phyloP scores from a whole-genome alignment of 2,797 vertebrate genomes.

The Neosalanx taihuensis region DNA sequence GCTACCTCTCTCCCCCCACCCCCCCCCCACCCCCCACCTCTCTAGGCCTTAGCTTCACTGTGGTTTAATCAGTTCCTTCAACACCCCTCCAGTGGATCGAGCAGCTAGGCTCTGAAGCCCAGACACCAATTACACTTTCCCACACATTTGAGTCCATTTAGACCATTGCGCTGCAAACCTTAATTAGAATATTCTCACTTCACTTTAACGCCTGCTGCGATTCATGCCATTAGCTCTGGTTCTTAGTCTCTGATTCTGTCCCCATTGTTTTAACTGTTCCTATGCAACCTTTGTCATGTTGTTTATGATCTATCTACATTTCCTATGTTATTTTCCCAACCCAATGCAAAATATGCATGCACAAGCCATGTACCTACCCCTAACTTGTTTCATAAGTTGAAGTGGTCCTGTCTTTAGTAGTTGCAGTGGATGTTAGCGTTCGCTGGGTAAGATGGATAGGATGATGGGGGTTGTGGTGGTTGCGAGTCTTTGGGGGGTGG shows the following conservation, averaged over 20 bases:
- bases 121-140: neutral
- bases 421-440: too few species aligned
- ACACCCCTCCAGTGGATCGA: neutral
- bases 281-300: neutral
- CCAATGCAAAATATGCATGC: too few species aligned
- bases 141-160: neutral
- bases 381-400: too few species aligned
- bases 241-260: neutral
- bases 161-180: neutral
- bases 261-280: neutral
- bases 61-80: neutral
- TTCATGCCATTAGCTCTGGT: neutral
- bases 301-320: too few species aligned
- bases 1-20: neutral
- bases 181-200: neutral
- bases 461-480: neutral
- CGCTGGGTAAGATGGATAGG: neutral
- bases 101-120: neutral
- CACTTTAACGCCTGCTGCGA: neutral
- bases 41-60: neutral
- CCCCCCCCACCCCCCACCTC: neutral
- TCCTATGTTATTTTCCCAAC: too few species aligned
- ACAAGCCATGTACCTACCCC: too few species aligned
- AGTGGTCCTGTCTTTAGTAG: too few species aligned
- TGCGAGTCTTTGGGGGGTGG: neutral